Base-by-base conservation (phyloP, 2,888 invertebrate species). In the Trichacis sp. region DNA sequence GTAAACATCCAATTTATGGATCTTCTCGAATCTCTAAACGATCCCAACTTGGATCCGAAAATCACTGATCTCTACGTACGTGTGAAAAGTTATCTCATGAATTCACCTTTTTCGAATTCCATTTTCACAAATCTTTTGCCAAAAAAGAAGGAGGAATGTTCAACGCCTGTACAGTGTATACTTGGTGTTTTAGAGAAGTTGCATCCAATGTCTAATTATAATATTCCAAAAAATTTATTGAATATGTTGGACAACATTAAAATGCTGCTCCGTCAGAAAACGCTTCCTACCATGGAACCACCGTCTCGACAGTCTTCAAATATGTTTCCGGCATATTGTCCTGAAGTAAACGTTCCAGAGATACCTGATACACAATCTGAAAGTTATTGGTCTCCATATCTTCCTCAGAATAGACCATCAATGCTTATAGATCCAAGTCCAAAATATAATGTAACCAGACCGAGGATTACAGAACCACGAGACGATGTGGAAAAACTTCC, bases 21-120 rank as follows among this genome's bases (percentile, higher is more conserved):
- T 15, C 59, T 73, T 9, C 51, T 71, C 9, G 69, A 71, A 9
- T 24, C 45, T 30, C 15, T 71, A 11, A 36, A 56, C 12, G 49
- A 50, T 17, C 66, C 63, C 11, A 38, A 47, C 6, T 14, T 40
- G n/a, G 19, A 60, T 30, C 1, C 18, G 2, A 20, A 33, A n/a
- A 11, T 33, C n/a, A n/a, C 33, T 6, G n/a, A n/a, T 33, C 2
- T 33, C n/a, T 33, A 11, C n/a, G 11, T 6, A 6, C 11, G 11
- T 11, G 8, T 33, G 33, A 33, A 33, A n/a, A n/a, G 9, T 2
- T 33, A 11, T 9, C 36, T 73, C 9, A 36, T 66, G 4, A 14
- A 53, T 5, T 46, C 69, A 9, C 55, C 67, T 9, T 36, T 45
- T 11, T 2, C 49, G 3, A 17, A 45, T 3, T 17, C 17, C 14